Percentiles rank a stretch among this genome's conserved stretches.
Evolutionary conservation across 1,140 invertebrate genomes (phyloP).

Genomic region (Pseudachorutes palmiensis): DNA sequence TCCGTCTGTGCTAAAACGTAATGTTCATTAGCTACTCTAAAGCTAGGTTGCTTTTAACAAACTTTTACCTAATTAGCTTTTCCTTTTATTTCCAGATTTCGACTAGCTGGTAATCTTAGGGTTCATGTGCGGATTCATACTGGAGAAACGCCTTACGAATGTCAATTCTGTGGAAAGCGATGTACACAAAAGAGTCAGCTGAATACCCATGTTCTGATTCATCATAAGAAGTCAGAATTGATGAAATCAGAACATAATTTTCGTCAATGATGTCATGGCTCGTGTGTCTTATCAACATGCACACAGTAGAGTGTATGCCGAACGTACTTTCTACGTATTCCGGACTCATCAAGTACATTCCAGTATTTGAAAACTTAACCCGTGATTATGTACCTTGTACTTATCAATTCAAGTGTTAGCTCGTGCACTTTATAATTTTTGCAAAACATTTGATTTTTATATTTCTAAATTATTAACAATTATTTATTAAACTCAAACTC

Average conservation of each 20-base stretch:
- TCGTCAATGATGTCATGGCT: too few relatives aligned
- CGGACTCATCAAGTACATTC: too few relatives aligned
- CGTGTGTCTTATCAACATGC: too few relatives aligned
- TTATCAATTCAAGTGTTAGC: too few relatives aligned
- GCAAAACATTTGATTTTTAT: too few relatives aligned
- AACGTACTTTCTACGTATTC: too few relatives aligned
- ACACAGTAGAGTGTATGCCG: too few relatives aligned
- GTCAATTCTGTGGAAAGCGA: neutral
- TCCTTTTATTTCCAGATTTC: conserved; percentile 1
- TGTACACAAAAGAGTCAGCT: conserved; percentile 10
- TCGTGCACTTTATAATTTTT: too few relatives aligned
- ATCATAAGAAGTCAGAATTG: conserved; percentile 4
- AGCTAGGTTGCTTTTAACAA: neutral
- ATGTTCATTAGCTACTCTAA: neutral
- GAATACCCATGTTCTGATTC: conserved; percentile 3
- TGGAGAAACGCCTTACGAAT: conserved; percentile 5
- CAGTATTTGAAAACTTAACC: too few relatives aligned
- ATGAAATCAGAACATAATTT: neutral
- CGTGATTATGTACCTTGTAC: too few relatives aligned
- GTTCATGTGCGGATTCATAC: conserved; percentile 3
- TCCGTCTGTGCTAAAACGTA: conserved; percentile 6
- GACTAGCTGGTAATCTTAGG: neutral
- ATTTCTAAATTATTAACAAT: too few relatives aligned
- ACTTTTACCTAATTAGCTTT: neutral
- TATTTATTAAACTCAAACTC: too few relatives aligned